Conservation (phyloP, 2,113 vertebrate species). For the Microcebus griseorufus region DNA sequence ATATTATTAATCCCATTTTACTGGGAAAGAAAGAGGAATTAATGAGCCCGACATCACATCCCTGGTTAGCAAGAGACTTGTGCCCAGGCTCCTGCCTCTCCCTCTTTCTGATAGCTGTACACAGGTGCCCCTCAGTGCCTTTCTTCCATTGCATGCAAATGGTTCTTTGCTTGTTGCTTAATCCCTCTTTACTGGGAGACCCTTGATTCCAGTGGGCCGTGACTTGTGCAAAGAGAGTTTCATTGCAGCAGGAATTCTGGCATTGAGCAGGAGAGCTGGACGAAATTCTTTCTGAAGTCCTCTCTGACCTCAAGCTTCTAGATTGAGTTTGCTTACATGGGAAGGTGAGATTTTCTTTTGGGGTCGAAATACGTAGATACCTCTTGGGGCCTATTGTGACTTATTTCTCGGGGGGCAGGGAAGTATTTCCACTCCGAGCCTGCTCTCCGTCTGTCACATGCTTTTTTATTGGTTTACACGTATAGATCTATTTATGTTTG, state of each 20-base stretch:
- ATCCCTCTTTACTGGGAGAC: background rate
- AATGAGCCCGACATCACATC: background rate
- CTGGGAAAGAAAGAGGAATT: background rate
- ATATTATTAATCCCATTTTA: background rate
- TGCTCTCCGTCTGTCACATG: conserved; percentile 45
- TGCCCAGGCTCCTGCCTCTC: background rate
- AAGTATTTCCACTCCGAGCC: conserved; percentile 34
- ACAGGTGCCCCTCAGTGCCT: background rate
- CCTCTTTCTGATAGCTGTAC: background rate
- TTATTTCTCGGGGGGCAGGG: conserved; percentile 50
- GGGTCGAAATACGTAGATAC: background rate
- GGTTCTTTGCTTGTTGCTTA: background rate
- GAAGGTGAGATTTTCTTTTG: conserved; percentile 46
- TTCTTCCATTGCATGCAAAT: background rate
- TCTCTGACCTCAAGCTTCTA: background rate
- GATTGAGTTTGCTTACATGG: conserved; percentile 51
- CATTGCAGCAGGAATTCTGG: background rate
- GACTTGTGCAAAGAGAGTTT: conserved; percentile 1
- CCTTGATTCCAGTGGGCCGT: background rate
- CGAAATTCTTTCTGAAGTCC: conserved; percentile 5
- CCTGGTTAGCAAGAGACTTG: background rate
- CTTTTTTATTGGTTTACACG: conserved; percentile 76
- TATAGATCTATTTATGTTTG: conserved; percentile 80
- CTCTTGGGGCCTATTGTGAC: conserved; percentile 40
- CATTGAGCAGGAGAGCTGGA: background rate